Percentiles rank a stretch among this genome's conserved stretches.
Conservation (phyloP, 1,140 invertebrate species). For the Aphidius ervi region DNA sequence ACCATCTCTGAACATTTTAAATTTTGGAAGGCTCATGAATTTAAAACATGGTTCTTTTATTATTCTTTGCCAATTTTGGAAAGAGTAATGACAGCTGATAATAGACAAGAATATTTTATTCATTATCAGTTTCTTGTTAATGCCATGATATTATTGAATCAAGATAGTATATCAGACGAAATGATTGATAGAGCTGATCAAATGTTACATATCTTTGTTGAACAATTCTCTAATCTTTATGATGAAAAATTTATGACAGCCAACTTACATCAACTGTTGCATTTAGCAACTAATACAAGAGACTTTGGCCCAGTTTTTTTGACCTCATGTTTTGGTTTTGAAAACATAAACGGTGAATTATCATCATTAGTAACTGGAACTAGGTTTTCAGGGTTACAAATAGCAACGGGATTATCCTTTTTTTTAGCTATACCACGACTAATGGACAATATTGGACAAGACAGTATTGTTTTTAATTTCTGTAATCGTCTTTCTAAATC, state of each 20-base stretch:
- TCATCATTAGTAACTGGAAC: constrained; percentile 2
- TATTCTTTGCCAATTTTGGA: constrained; percentile 26
- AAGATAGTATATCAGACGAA: constrained; percentile 14
- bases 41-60: constrained; percentile 25
- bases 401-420: neutral
- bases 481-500: constrained; percentile 1
- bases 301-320: constrained; percentile 16
- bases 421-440: neutral
- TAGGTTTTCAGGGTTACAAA: constrained; percentile 2
- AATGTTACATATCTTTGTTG: constrained; percentile 7
- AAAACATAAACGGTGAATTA: constrained; percentile 19
- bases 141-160: constrained; percentile 20
- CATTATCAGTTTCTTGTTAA: constrained; percentile 28
- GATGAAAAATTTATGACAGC: constrained; percentile 5
- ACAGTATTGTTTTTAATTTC: neutral
- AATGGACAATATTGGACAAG: neutral
- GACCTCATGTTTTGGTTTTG: constrained; percentile 19
- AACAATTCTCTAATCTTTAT: constrained; percentile 14
- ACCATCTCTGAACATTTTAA: neutral
- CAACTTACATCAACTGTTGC: constrained; percentile 13
- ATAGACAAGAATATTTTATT: constrained; percentile 15
- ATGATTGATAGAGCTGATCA: constrained; percentile 4
- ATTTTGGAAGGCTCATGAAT: constrained; percentile 33
- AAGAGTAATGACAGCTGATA: constrained; percentile 17
- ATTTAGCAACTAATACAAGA: constrained; percentile 3